Percentiles rank a stretch among this genome's conserved stretches.
Conservation (phyloP, 2,113 vertebrate genomes). For the Pterocles orientalis region DNA sequence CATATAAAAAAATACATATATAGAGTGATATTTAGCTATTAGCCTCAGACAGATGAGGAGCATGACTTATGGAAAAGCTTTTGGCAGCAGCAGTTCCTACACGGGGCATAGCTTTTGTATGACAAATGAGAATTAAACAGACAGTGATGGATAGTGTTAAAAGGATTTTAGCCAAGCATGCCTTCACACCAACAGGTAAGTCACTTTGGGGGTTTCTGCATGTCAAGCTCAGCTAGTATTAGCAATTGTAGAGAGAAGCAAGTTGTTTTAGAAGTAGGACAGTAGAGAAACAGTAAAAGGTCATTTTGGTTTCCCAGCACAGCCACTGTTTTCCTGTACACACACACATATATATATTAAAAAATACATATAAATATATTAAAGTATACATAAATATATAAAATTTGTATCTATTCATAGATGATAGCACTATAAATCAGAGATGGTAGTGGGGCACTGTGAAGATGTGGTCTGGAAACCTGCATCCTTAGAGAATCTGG, state of each 20-base stretch:
- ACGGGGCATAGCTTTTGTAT: background rate
- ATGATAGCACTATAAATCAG: background rate
- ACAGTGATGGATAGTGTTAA: background rate
- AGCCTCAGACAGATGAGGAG: background rate
- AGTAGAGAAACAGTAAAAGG: background rate
- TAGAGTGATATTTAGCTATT: background rate
- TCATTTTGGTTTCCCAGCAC: background rate
- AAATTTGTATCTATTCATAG: background rate
- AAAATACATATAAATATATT: background rate
- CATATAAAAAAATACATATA: background rate
- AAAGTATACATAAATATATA: background rate
- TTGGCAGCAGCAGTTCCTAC: background rate
- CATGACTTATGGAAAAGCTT: background rate
- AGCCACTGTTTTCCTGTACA: background rate
- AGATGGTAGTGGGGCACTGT: background rate
- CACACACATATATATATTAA: background rate
- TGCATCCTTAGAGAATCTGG: background rate
- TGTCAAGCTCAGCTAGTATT: background rate
- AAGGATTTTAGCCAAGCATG: background rate
- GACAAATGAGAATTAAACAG: slow-evolving; percentile 6
- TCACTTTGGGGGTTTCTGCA: background rate
- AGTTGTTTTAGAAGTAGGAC: background rate
- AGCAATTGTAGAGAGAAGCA: background rate
- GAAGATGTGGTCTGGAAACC: background rate
- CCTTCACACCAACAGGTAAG: background rate